Conservation (phyloP, 2,113 vertebrate species). For the Condylura cristata region DNA sequence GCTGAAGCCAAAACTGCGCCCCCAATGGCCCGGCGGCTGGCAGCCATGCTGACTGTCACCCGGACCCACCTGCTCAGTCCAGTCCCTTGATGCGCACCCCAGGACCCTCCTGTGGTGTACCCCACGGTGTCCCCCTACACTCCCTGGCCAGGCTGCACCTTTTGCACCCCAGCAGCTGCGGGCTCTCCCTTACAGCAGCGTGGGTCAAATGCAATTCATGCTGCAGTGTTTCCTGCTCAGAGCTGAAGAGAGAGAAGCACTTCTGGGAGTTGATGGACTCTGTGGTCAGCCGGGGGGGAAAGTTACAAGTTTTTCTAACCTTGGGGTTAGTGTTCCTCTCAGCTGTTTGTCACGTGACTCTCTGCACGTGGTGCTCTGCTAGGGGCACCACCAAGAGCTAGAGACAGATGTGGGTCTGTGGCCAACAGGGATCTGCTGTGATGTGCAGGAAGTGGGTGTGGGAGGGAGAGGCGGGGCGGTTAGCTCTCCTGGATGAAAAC, state of each 20-base stretch:
- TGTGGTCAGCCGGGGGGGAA: slow-evolving; percentile 8
- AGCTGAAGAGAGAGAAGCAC: not conserved
- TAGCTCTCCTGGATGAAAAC: not conserved
- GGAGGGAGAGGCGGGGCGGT: not conserved
- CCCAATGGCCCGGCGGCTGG: not conserved
- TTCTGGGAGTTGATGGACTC: slow-evolving; percentile 42
- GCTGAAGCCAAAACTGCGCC: not conserved
- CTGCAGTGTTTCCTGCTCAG: not conserved
- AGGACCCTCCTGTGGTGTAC: not conserved
- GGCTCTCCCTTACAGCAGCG: not conserved
- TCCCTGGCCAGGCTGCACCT: not conserved
- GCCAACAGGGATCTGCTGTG: too few relatives aligned
- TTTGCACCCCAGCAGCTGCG: not conserved
- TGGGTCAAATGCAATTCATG: not conserved
- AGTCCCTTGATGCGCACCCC: not conserved
- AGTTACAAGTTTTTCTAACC: slow-evolving; percentile 57
- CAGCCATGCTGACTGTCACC: not conserved
- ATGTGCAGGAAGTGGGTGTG: not conserved
- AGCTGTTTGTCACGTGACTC: slow-evolving; percentile 36
- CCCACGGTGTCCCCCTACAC: accelerated
- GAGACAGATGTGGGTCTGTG: not conserved
- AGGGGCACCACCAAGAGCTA: not conserved
- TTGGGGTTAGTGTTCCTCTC: slow-evolving; percentile 9
- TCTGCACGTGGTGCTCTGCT: slow-evolving; percentile 16
- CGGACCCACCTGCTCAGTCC: not conserved